Conservation (phyloP, 2,113 vertebrate genomes). For the Zapus hudsonius region DNA sequence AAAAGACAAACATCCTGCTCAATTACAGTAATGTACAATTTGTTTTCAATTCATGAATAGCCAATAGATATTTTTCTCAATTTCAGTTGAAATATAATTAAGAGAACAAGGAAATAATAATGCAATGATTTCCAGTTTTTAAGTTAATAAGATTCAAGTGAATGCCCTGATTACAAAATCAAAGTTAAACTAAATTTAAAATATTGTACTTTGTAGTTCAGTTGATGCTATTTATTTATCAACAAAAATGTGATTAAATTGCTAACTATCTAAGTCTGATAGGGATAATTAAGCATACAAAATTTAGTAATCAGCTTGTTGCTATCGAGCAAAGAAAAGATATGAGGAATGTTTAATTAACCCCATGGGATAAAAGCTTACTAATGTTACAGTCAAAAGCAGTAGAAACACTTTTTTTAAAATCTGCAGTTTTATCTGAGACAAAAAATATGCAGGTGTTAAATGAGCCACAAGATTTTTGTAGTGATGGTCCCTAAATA, state of each 20-base stretch:
- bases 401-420: not conserved
- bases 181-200: constrained; percentile 63
- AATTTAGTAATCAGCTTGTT: constrained; percentile 63
- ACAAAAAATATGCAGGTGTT: constrained; percentile 45
- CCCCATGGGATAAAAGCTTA: not conserved
- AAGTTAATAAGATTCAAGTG: constrained; percentile 53
- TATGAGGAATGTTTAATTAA: constrained; percentile 58
- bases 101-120: constrained; percentile 38
- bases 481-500: not conserved
- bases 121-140: constrained; percentile 50
- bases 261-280: constrained; percentile 39
- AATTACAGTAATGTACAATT: not conserved
- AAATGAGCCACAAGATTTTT: constrained; percentile 53
- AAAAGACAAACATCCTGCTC: not conserved
- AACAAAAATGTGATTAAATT: constrained; percentile 68
- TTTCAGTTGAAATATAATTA: constrained; percentile 57
- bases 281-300: constrained; percentile 62
- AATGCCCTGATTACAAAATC: constrained; percentile 70
- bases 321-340: constrained; percentile 47
- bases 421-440: constrained; percentile 19
- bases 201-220: constrained; percentile 55
- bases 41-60: constrained; percentile 28
- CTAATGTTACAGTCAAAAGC: constrained; percentile 58
- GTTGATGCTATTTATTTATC: constrained; percentile 56
- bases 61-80: constrained; percentile 44